Percentiles rank a stretch among this genome's conserved stretches.
Evolutionary conservation across 2,797 vertebrate species (phyloP).

Genomic region (Pyrocephalus nanus): DNA sequence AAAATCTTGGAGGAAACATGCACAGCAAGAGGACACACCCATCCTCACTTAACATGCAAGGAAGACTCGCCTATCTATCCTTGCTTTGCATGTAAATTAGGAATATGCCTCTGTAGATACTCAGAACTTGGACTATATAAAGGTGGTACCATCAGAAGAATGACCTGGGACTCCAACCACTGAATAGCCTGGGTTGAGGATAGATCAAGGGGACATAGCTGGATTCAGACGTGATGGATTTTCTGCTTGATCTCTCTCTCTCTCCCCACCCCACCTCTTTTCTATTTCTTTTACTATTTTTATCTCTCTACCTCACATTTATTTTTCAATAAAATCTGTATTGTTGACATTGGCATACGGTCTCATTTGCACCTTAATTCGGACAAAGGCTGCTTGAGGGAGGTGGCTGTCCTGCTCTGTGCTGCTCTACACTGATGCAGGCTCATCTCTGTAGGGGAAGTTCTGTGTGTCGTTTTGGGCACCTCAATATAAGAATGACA

Average conservation of each 20-base stretch:
- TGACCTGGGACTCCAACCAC: rapidly evolving
- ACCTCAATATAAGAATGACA: not conserved
- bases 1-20: not conserved
- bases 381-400: not conserved
- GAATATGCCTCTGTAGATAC: rapidly evolving
- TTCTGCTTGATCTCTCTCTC: not conserved
- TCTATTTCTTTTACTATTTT: not conserved
- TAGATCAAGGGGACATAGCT: not conserved
- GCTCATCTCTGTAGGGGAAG: not conserved
- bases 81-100: not conserved
- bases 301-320: not conserved
- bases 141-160: not conserved
- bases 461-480: not conserved
- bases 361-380: not conserved
- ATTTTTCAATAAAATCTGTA: not conserved
- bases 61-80: rapidly evolving
- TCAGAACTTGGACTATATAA: not conserved
- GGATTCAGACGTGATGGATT: not conserved
- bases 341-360: not conserved
- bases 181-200: not conserved
- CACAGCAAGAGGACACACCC: not conserved
- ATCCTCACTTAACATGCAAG: not conserved
- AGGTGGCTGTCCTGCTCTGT: not conserved
- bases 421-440: not conserved
- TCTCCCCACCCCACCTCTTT: not conserved